Percentiles rank a stretch among this genome's conserved stretches.
Conservation (phyloP, 2,113 vertebrate genomes). For the Panthera uncia region DNA sequence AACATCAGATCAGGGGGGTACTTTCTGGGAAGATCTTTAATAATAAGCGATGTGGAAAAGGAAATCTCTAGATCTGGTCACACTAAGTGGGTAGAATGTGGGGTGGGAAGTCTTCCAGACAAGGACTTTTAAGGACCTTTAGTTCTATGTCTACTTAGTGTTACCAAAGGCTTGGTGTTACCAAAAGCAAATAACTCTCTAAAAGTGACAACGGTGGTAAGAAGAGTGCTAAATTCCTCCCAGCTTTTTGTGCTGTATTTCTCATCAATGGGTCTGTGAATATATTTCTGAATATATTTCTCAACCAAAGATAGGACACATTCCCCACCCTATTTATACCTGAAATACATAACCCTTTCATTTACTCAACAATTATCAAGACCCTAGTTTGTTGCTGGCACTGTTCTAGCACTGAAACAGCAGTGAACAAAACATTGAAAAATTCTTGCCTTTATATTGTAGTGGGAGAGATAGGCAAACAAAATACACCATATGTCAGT, state of each 20-base stretch:
- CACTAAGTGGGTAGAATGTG: not conserved
- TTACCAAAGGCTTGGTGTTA: not conserved
- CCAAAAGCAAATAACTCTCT: slow-evolving; percentile 19
- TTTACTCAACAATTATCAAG: not conserved
- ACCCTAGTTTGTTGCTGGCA: not conserved
- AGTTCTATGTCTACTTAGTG: not conserved
- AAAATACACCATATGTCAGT: not conserved
- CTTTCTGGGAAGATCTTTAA: slow-evolving; percentile 16
- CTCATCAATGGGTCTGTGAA: not conserved
- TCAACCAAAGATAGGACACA: not conserved
- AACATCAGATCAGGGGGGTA: not conserved
- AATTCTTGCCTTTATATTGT: not conserved
- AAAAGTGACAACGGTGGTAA: not conserved
- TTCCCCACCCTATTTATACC: not conserved
- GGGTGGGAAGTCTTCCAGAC: not conserved
- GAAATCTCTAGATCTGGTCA: not conserved
- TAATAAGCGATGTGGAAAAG: slow-evolving; percentile 23
- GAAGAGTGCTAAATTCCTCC: not conserved
- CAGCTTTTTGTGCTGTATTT: not conserved
- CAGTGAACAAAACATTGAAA: not conserved
- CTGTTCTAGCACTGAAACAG: not conserved
- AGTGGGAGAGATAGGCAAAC: not conserved
- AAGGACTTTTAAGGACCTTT: not conserved
- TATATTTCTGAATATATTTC: not conserved
- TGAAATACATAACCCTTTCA: not conserved